Percentiles rank a stretch among this genome's conserved stretches.
Evolutionary conservation across 2,888 invertebrate species (phyloP).

Genomic region (Thysanoteuthis rhombus): DNA sequence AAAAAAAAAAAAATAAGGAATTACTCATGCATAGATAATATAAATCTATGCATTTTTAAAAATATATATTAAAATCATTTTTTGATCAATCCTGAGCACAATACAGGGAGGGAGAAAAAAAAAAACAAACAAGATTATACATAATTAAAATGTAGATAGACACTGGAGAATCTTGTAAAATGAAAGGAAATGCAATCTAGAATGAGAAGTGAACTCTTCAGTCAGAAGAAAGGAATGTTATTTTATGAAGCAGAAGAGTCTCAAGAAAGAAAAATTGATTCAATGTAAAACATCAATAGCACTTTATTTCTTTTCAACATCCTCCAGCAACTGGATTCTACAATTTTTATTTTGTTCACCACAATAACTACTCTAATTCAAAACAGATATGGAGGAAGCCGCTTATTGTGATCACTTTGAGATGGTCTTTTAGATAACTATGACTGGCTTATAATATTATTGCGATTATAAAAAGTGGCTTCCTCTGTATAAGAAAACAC

Average conservation of each 20-base stretch:
- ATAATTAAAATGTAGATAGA: neutral
- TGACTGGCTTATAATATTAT: too few species aligned
- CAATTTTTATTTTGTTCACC: too few species aligned
- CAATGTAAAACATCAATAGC: neutral
- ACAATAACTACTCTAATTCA: too few species aligned
- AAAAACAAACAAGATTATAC: neutral
- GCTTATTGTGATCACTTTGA: too few species aligned
- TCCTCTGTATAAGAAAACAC: too few species aligned
- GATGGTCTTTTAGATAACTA: too few species aligned
- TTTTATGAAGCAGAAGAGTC: neutral
- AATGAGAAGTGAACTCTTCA: neutral
- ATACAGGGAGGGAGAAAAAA: neutral
- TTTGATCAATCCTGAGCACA: neutral
- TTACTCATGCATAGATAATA: too few species aligned
- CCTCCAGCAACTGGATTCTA: too few species aligned
- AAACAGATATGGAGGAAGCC: too few species aligned
- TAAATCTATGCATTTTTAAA: neutral
- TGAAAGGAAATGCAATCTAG: neutral
- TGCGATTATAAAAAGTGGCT: too few species aligned
- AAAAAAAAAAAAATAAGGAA: too few species aligned
- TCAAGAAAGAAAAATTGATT: neutral
- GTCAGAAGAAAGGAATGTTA: neutral
- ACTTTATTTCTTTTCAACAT: too few species aligned
- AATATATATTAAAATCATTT: neutral
- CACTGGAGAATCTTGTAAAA: neutral